Evolutionary conservation across 2,113 vertebrate genomes (phyloP), one percentile per base, ranked within the genome.

Genomic region (Mus spicilegus): DNA sequence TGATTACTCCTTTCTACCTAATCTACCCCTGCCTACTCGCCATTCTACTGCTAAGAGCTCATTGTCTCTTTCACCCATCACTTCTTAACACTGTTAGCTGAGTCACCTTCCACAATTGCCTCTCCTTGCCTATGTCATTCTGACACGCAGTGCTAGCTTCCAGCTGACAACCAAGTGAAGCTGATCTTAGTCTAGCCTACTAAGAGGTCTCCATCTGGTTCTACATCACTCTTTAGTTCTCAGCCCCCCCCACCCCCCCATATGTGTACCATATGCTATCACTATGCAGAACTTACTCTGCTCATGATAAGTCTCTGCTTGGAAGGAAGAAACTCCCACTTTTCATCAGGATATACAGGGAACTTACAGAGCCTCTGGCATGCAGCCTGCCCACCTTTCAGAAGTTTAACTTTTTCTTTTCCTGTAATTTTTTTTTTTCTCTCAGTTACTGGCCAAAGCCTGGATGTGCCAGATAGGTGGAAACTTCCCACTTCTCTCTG

Each of bases 321-420:
- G 5, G 16, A 70, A 89, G 42, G n/a, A 70, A 85, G n/a, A 22
- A 81, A 92, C 30, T 78, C 72, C 65, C 0, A 95, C 39, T 36
- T 86, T 65, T 80, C 51, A 30, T 93, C 54, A 96, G 78, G 75
- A 81, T 67, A 91, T 54, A 90, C 42, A 86, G 63, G 84, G 42
- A 33, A 36, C 9, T 46, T 86, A 69, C 19, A 33, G 42, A 49
- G 19, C 17, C 42, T 22, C 84, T 6, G 16, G 39, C 39, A 46
- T 3, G 13, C 39, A 46, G 39, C 61, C 82, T 86, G 39, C 17
- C 61, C 26, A 20, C 82, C 67, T 86, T 84, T 42, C 26, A 39
- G 19, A 73, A 9, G 36, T 73, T 56, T 13, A 58, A 81, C 33
- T 24, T 81, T 36, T n/a, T 51, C 7, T 58, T 81, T 61, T 26